Evolutionary conservation across 2,888 invertebrate genomes (phyloP).

Genomic region (Galeopsomyia nigrocyanea): DNA sequence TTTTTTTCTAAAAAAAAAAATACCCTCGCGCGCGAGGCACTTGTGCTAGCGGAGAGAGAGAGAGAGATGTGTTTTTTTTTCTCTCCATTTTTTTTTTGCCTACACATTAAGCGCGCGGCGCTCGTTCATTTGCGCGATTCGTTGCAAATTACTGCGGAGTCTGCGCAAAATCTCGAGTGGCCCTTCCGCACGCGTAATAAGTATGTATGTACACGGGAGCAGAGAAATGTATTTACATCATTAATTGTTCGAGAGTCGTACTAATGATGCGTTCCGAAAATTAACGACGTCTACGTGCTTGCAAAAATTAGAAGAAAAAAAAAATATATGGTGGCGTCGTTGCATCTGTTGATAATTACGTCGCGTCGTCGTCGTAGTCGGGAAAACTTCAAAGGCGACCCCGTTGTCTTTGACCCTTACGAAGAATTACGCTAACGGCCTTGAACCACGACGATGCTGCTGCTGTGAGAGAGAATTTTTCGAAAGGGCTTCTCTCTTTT

Average conservation of each 20-base stretch:
- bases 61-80: constrained; percentile 32
- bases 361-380: too few relatives aligned
- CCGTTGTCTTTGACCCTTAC: too few relatives aligned
- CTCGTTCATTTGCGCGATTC: constrained; percentile 44
- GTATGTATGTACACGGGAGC: constrained; percentile 7
- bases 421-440: too few relatives aligned
- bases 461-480: background rate
- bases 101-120: constrained; percentile 25
- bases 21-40: constrained; percentile 7
- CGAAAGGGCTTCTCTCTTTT: too few relatives aligned
- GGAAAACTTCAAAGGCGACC: too few relatives aligned
- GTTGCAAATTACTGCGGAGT: too few relatives aligned
- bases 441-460: background rate
- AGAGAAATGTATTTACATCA: constrained; percentile 24
- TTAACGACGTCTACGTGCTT: background rate
- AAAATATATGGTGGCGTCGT: background rate
- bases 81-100: constrained; percentile 10
- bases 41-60: constrained; percentile 31
- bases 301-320: background rate
- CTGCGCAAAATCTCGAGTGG: too few relatives aligned
- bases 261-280: constrained; percentile 22
- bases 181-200: too few relatives aligned
- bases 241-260: constrained; percentile 4
- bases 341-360: too few relatives aligned
- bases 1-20: constrained; percentile 21